Percentiles rank a stretch among this genome's conserved stretches.
phyloP scores from a whole-genome alignment of 1,140 invertebrate species.

The Drosophila sechellia region DNA sequence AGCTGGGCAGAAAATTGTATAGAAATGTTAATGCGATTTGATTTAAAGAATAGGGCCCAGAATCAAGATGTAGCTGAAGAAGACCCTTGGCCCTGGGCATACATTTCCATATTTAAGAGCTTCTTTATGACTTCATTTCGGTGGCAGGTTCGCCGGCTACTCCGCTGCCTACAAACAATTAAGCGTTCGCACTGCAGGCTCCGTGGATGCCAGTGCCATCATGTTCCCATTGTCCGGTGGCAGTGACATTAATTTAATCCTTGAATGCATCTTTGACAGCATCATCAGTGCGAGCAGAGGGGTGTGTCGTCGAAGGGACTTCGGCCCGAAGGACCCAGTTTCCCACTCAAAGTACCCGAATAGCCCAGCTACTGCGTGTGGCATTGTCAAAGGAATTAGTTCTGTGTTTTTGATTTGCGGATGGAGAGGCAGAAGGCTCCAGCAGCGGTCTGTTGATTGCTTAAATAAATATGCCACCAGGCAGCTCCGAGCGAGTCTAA shows the following conservation, averaged over 20 bases:
- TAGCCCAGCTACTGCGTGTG: slow-evolving; percentile 52
- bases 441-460: slow-evolving; percentile 76
- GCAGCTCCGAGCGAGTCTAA: slow-evolving; percentile 32
- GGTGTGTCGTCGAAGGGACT: background rate
- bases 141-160: slow-evolving; percentile 51
- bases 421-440: slow-evolving; percentile 63
- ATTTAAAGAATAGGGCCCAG: slow-evolving; percentile 71
- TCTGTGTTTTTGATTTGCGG: slow-evolving; percentile 81
- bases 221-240: slow-evolving; percentile 67
- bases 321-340: slow-evolving; percentile 28
- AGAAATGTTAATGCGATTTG: slow-evolving; percentile 83
- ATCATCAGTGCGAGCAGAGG: slow-evolving; percentile 31
- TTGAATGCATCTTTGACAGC: slow-evolving; percentile 82
- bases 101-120: slow-evolving; percentile 79
- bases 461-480: slow-evolving; percentile 81
- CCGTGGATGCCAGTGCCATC: slow-evolving; percentile 1
- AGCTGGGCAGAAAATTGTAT: slow-evolving; percentile 79
- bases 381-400: slow-evolving; percentile 83
- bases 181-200: slow-evolving; percentile 70
- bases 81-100: slow-evolving; percentile 47
- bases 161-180: slow-evolving; percentile 60
- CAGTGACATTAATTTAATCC: slow-evolving; percentile 83
- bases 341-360: slow-evolving; percentile 12
- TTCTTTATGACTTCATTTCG: slow-evolving; percentile 76
- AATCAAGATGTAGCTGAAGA: slow-evolving; percentile 44